Conservation (phyloP, 2,113 vertebrate genomes). For the Actenoides hombroni region DNA sequence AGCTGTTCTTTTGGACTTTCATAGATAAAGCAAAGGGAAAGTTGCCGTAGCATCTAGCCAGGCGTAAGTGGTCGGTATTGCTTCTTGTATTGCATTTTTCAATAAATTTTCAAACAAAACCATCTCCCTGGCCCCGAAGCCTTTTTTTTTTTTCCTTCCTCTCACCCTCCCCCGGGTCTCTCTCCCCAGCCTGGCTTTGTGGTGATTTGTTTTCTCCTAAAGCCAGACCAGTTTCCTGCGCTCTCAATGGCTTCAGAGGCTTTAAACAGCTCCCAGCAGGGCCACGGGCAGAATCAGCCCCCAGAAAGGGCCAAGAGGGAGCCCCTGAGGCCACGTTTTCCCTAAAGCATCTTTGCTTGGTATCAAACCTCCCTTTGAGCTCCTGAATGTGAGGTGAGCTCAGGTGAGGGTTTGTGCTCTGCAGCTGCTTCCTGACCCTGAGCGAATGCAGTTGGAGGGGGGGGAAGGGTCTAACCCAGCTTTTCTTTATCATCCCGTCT, state of each 20-base stretch:
- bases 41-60: conserved; percentile 70
- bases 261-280: not conserved
- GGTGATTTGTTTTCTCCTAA: not conserved
- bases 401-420: not conserved
- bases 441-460: accelerated
- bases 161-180: not conserved
- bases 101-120: conserved; percentile 76
- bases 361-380: not conserved
- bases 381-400: not conserved
- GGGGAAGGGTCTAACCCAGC: not conserved
- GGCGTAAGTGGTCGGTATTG: conserved; percentile 69
- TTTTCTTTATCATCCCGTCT: not conserved
- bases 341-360: not conserved
- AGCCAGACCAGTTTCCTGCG: not conserved
- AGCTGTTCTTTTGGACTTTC: conserved; percentile 65
- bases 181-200: not conserved
- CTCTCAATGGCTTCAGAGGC: not conserved
- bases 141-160: not conserved
- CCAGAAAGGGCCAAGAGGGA: not conserved
- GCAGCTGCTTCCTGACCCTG: not conserved
- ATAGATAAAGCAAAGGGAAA: conserved; percentile 65
- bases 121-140: not conserved
- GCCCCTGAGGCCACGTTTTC: not conserved
- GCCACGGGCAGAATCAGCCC: accelerated
- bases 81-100: conserved; percentile 81